phyloP scores from a whole-genome alignment of 2,797 vertebrate genomes.

The Malurus splendens region DNA sequence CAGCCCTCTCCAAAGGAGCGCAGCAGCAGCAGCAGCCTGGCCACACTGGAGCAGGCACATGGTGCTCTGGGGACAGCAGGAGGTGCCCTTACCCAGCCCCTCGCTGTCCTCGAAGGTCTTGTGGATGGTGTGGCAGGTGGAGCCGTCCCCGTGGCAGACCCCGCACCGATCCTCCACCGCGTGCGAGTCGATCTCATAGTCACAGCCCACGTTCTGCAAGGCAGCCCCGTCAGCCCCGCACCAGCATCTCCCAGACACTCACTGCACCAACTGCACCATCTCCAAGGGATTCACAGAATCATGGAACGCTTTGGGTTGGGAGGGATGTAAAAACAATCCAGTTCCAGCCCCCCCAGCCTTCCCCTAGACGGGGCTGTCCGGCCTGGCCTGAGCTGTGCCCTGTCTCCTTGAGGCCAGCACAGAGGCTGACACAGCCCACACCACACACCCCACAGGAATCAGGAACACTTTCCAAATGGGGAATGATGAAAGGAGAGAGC shows the following conservation, averaged over 20 bases:
- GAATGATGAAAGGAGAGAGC: fast-evolving
- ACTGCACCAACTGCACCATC: fast-evolving
- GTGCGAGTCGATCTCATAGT: constrained; percentile 87
- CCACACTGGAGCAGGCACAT: fast-evolving
- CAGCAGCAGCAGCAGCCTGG: background rate
- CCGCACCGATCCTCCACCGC: constrained; percentile 90
- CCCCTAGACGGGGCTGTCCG: fast-evolving
- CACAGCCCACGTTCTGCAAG: constrained; percentile 90
- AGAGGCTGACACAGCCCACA: fast-evolving
- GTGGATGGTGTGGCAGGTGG: constrained; percentile 88
- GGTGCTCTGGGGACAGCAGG: fast-evolving
- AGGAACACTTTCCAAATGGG: fast-evolving
- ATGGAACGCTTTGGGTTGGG: too few species aligned
- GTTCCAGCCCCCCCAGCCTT: background rate
- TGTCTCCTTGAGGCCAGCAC: background rate
- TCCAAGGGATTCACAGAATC: background rate
- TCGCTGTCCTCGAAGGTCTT: constrained; percentile 86
- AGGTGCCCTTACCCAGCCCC: constrained; percentile 80
- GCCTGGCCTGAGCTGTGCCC: background rate
- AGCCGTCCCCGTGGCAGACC: constrained; percentile 87
- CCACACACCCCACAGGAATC: fast-evolving
- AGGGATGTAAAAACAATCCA: background rate
- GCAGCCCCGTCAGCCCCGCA: background rate
- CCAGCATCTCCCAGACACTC: background rate
- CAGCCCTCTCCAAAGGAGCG: background rate